Conservation (phyloP, 53 echinoderm and acorn worm genomes). For the Mesocentrotus franciscanus region DNA sequence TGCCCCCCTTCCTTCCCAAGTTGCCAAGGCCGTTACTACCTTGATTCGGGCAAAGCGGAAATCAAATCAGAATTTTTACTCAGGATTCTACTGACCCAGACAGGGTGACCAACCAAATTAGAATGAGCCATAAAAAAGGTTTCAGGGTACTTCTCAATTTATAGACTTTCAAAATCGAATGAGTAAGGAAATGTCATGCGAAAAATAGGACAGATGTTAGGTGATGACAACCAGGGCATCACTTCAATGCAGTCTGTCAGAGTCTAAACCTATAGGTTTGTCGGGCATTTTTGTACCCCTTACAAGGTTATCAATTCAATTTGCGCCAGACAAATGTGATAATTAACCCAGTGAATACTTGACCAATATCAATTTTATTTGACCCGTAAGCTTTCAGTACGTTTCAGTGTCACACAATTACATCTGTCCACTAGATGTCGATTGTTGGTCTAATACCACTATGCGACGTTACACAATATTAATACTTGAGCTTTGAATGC, state of each 20-base stretch:
- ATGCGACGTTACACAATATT: no score
- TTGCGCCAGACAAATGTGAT: not conserved
- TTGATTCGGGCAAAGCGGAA: not conserved
- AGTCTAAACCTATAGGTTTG: not conserved
- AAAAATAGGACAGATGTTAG: not conserved
- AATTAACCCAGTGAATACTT: not conserved
- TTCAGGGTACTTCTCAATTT: not conserved
- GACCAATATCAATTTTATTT: not conserved
- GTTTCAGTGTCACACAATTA: not conserved
- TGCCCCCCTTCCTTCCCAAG: not conserved
- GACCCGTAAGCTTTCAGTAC: not conserved
- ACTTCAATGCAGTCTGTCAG: not conserved
- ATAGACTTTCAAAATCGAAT: not conserved
- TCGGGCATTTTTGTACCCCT: not conserved
- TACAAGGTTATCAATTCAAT: not conserved
- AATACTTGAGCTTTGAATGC: no score
- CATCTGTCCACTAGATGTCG: no score
- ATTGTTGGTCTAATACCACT: no score
- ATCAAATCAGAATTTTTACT: not conserved
- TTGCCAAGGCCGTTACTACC: not conserved
- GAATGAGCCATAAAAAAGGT: not conserved
- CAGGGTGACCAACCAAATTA: not conserved
- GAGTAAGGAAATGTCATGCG: constrained; percentile 12
- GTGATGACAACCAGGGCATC: not conserved
- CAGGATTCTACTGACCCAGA: not conserved